Evolutionary conservation across 2,113 vertebrate species (phyloP), one percentile per base, ranked within the genome.

Genomic region (Alectura lathami): DNA sequence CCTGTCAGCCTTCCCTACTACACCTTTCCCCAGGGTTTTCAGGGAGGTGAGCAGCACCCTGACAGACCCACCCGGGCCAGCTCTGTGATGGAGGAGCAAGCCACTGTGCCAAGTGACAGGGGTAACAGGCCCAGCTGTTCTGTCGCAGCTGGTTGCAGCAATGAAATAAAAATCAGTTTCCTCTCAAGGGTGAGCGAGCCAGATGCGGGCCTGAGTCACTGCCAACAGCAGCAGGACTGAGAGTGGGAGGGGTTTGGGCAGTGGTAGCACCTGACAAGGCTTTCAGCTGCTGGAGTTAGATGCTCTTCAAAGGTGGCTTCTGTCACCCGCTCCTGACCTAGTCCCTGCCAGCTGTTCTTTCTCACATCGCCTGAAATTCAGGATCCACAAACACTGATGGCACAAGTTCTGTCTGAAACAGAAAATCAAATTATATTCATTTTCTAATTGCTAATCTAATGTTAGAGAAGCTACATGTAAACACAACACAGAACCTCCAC

Each of bases 371-470:
- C 81, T 85, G 66, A 77, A 87, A 77, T 70, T 68, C 40, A 64
- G 45, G 45, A 64, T 82, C 36, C 53, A 57, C 27, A 57, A 78
- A 48, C 24, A 48, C 38, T 54, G 32, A 68, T 62, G 43, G 51
- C 48, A 94, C 75, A 85, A 92, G 45, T 79, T 92, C 74, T 89
- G 13, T 30, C 83, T 79, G 74, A 84, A 91, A 73, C 53, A 76
- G 48, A 76, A 88, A 83, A 34, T 50, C 50, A 50, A 43, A 77
- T 4, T 3, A 13, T 32, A 30, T 15, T 21, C 2, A 6, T 77
- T 89, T 84, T 86, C 45, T 76, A 64, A 32, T 82, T 66, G n/a
- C 45, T 69, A 50, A 74, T 60, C 34, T 67, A 53, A 36, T 93
- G 27, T 69, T 60, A 82, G 45, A 72, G 60, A 84, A 18, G 32